Evolutionary conservation across 2,888 invertebrate genomes (phyloP), one percentile per base, ranked within the genome.

Genomic region (Volucella inflata): DNA sequence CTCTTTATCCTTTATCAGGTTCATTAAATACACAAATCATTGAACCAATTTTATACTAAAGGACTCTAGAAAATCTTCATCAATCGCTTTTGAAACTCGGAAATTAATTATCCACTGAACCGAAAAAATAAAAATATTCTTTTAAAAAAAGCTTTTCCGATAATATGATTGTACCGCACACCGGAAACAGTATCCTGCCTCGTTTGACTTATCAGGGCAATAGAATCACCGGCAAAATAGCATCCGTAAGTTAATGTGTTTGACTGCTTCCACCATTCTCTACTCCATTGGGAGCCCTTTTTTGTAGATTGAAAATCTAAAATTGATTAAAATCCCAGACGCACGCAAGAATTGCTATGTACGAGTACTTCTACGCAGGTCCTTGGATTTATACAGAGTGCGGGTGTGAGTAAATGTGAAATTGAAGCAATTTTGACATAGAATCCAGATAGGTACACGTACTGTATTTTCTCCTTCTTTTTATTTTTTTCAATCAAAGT

Each of bases 291-390:
- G 64, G 68, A 74, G 57, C 55, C 30, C 62, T 77, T 77, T 78
- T 78, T 72, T 17, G 62, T 50, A 78, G 72, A 83, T 74, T 70
- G 83, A 57, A 83, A 83, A 83, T 83, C 64, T 79, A 79, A 83
- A 83, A 83, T 83, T 83, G 83, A 83, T 83, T 83, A 74, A 70
- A 83, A 78, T 72, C 64, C 72, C 67, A 68, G 44, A 68, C 67
- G 71, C 72, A 53, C 44, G 51, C 59, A 46, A 30, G 30, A 30
- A 30, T 30, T 30, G 30, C 30, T 40, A 48, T 21, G 40, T 16
- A n/a, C n/a, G n/a, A n/a, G n/a, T n/a, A 40, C 62, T 59, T 38
- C 48, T 78, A 72, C 67, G 74, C 74, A 83, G 70, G 70, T 75
- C 75, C 51, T 81, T 75, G 16, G 2, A 6, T 53, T n/a, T 36